Evolutionary conservation across 1,140 invertebrate genomes (phyloP).

Genomic region (Hesperophylax magnus): DNA sequence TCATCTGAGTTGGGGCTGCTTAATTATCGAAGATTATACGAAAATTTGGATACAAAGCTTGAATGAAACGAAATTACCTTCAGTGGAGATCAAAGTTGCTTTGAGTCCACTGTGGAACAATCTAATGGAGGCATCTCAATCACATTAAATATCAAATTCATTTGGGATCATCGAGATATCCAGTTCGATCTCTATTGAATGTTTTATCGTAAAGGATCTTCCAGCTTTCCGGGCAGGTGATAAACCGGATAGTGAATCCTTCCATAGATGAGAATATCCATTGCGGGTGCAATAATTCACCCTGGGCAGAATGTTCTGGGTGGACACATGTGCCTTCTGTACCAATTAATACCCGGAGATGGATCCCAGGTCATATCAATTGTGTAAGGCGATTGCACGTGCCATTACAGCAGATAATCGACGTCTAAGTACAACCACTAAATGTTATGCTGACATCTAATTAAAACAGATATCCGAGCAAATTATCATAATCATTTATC

Average conservation of each 20-base stretch:
- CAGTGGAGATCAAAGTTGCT: too few species aligned
- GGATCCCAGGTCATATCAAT: constrained; percentile 40
- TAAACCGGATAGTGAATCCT: not conserved
- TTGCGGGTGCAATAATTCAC: constrained; percentile 47
- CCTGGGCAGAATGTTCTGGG: not conserved
- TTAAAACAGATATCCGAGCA: not conserved
- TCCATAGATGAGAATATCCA: not conserved
- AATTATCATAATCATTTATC: not conserved
- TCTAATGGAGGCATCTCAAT: too few species aligned
- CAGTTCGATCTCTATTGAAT: not conserved
- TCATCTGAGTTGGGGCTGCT: too few species aligned
- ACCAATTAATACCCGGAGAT: constrained; percentile 32
- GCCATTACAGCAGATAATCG: constrained; percentile 39
- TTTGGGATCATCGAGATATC: not conserved
- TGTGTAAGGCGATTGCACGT: constrained; percentile 24
- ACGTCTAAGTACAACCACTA: not conserved
- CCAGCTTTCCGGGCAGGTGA: not conserved
- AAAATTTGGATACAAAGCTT: too few species aligned
- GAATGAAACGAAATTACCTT: too few species aligned
- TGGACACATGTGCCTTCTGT: constrained; percentile 28
- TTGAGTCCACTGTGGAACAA: too few species aligned
- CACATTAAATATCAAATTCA: too few species aligned
- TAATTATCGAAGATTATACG: too few species aligned
- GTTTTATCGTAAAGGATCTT: not conserved
- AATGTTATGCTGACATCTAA: not conserved